Base-by-base conservation (phyloP, 1,140 invertebrate species). In the Zaprionus nigranus region DNA sequence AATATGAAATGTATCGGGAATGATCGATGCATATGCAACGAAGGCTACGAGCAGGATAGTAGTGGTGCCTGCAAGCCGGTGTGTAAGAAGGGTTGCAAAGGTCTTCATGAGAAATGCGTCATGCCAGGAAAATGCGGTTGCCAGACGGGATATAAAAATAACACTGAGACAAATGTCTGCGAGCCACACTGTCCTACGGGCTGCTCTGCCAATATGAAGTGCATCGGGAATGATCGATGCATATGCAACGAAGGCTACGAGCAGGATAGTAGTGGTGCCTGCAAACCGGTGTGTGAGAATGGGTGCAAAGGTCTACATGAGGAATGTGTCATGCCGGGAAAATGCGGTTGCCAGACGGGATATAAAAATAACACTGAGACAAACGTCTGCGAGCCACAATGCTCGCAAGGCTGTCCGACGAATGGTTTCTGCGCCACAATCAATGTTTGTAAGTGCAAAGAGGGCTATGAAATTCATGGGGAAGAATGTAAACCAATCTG, bases 111-210 rank as follows among this genome's bases (percentile, higher is more conserved):
- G 75, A 93, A 92, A 7, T 95, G 95, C 76, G 76, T 80, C 12
- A 93, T 84, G 0, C 95, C 94, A 0, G 90, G 95, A 2, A 87
- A 81, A 0, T 95, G 95, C 84, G 84, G 91, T 9, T 95, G 94
- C 71, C 93, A 93, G 1, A 2, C 0, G 0, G 54, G 49, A 11
- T 63, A 51, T 13, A 6, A 1, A n/a, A 30, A 28, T 3, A 53
- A 58, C 17, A 3, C n/a, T 6, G n/a, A 36, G 22, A 24, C 17
- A 12, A 2, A 1, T 3, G n/a, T 1, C 2, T 80, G 78, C 30
- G 36, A 11, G 11, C 36, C 70, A 6, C 34, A 60, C 2, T 73
- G 70, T 43, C 11, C 38, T 20, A 11, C 34, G 3, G 2, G 5
- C 9, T 71, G 68, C 36, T 22, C 38, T 3, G 12, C 12, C 0